Evolutionary conservation across 2,888 invertebrate species (phyloP), one percentile per base, ranked within the genome.

Genomic region (Hypomecis punctinalis): DNA sequence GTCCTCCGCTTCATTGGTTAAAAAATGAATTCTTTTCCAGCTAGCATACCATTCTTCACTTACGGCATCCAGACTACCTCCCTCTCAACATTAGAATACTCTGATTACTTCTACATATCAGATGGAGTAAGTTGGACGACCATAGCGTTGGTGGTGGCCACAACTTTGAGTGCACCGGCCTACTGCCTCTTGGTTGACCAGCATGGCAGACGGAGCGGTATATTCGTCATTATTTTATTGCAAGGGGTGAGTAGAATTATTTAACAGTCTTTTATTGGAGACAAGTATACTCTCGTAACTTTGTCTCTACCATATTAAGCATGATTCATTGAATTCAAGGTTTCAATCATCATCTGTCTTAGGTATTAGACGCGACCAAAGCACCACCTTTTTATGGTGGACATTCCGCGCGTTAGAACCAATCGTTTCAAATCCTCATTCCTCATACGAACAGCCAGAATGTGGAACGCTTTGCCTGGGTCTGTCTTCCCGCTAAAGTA

Each of bases 31-130:
- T 59, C 65, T n/a, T 68, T 78, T 84, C 0, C 82, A 91, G 91
- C 82, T 2, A 86, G 84, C 43, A 68, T 92, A 0, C 87, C 90
- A 5, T 90, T 89, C 79, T 84, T 91, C 71, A 90, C 90, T 0
- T 84, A 88, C 58, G 90, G 91, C n/a, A 74, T 91, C 5, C 84
- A 87, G 60, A 81, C 85, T 0, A 84, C 82, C 0, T 77, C 78
- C 1, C 75, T 91, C 1, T 82, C 85, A 0, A 74, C 86, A 42
- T 81, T 86, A 46, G 74, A 79, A 0, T 88, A 87, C 59, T 73
- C 85, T 0, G 88, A 86, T 0, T 82, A 85, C 59, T 86, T 88
- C 66, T 75, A 75, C 6, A 63, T 49, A 3, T 64, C 75, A 3
- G 80, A 82, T 9, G 75, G 71, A 0, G 82, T 86, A 0, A 81